Base-by-base conservation (phyloP, 2,888 invertebrate species). In the Loripinus fragilis region DNA sequence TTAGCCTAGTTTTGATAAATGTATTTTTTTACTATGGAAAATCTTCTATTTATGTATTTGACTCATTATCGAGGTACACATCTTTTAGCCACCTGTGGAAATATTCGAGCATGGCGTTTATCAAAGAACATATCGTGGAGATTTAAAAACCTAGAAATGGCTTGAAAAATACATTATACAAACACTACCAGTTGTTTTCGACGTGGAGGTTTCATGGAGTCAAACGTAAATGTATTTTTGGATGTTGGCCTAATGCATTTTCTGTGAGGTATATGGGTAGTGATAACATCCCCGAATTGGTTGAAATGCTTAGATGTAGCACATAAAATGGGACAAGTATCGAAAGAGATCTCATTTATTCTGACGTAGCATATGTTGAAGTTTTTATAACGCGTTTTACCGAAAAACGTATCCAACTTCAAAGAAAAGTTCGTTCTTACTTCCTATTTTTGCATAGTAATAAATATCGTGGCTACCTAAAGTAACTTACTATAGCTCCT, bases 61-160 rank as follows among this genome's bases (percentile, higher is more conserved):
- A 20, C 25, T 60, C 38, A 38, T 5, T 60, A 60, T 60, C 60
- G 33, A 23, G 60, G 74, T 70, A 64, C 65, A 17, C 67, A 78
- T 81, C 78, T 73, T 45, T n/a, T 33, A 45, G 76, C 73, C 80
- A 80, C 80, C 80, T 80, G 83, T 80, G 78, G 41, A 66, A 33
- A 60, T 68, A 66, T 71, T 33, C 23, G 23, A 30, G 60, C 60
- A 33, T 60, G 60, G 23, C 28, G 60, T 60, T 52, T 60, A 60
- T 60, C 60, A 60, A 60, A 60, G 33, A 60, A 60, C 30, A 33
- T 33, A 28, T 60, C 33, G 60, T 33, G 15, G 28, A 60, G 60
- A 60, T 60, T 55, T 60, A 33, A 60, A 60, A 60, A 60, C 23
- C 60, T 60, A 33, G 60, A 60, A 60, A 60, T 60, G 33, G 60